These are phyloP conservation scores for Sinhomidia bicolor DNA, from an alignment of 2,888 invertebrate genomes.

Conservation along the genomic window DNA sequence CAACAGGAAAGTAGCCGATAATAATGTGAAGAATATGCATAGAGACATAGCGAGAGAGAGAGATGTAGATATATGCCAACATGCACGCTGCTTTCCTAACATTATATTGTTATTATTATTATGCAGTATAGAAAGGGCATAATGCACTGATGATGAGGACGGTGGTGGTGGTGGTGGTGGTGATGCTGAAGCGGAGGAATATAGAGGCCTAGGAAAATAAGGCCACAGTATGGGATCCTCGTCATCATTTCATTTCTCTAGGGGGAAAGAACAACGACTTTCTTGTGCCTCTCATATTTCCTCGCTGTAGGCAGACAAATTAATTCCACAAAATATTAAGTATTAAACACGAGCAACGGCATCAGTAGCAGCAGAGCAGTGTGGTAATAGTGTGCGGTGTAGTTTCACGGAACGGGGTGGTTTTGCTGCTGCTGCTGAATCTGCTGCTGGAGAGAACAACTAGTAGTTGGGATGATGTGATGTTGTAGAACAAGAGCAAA, in stretches of 20 bases:
- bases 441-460: conserved; percentile 11
- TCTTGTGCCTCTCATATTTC: conserved; percentile 80
- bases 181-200: no score
- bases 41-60: no score
- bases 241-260: conserved; percentile 74
- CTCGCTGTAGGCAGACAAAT: conserved; percentile 80
- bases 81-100: background rate
- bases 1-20: conserved; percentile 37
- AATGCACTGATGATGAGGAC: conserved; percentile 34
- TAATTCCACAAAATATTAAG: conserved; percentile 81
- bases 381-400: conserved; percentile 4
- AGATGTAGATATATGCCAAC: background rate
- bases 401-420: conserved; percentile 47
- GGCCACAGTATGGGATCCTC: conserved; percentile 70
- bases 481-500: conserved; percentile 59
- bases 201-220: conserved; percentile 57
- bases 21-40: conserved; percentile 22
- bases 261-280: conserved; percentile 78
- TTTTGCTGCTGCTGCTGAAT: no score
- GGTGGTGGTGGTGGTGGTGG: background rate
- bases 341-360: conserved; percentile 79
- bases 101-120: conserved; percentile 30
- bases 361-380: conserved; percentile 37
- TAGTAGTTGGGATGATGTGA: no score
- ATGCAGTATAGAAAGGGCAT: conserved; percentile 27